phyloP scores from a whole-genome alignment of 2,888 invertebrate genomes.

The Andrena minutula region DNA sequence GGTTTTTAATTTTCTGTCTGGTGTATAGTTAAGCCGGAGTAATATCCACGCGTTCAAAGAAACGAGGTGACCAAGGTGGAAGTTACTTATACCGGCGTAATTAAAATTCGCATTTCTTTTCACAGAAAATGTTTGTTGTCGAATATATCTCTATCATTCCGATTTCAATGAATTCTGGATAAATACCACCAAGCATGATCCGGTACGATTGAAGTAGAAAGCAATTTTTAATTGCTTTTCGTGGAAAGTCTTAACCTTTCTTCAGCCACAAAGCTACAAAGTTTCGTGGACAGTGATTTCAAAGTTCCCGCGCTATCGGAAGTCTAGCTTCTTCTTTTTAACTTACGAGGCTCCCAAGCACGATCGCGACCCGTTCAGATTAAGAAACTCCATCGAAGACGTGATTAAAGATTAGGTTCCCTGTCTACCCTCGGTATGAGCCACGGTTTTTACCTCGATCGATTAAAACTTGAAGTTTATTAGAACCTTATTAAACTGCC shows the following conservation, averaged over 20 bases:
- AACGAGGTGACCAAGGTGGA: background rate
- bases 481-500: conserved; percentile 64
- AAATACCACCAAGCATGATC: conserved; percentile 17
- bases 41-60: too few species aligned
- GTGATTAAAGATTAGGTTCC: conserved; percentile 70
- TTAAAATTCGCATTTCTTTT: background rate
- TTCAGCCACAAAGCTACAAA: conserved; percentile 33
- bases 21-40: too few species aligned
- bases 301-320: conserved; percentile 59
- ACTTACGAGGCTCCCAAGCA: conserved; percentile 60
- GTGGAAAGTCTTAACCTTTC: conserved; percentile 34
- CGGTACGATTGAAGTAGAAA: conserved; percentile 25
- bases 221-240: conserved; percentile 68
- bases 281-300: conserved; percentile 56
- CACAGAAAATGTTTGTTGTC: background rate
- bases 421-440: conserved; percentile 45
- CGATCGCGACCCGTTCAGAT: conserved; percentile 63
- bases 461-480: conserved; percentile 69
- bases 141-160: background rate
- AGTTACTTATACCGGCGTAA: background rate
- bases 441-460: conserved; percentile 58
- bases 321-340: conserved; percentile 58
- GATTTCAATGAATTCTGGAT: background rate
- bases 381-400: conserved; percentile 71
- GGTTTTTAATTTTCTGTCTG: too few species aligned